Conservation (phyloP, 2,113 vertebrate genomes). For the Bubo bubo region DNA sequence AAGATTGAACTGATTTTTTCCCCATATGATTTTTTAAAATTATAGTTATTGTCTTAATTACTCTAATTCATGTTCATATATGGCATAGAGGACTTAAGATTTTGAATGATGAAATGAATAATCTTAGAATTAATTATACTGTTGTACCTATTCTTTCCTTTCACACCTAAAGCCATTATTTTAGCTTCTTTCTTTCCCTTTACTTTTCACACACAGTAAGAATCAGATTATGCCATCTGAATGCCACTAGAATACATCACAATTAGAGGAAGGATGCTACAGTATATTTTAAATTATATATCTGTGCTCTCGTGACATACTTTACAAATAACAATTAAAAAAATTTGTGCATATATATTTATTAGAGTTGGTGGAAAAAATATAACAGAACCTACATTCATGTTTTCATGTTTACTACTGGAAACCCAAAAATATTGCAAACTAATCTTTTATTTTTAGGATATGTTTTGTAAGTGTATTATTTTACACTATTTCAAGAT, state of each 20-base stretch:
- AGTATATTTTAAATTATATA: neutral
- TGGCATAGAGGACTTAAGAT: neutral
- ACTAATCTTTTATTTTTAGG: neutral
- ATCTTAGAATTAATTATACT: neutral
- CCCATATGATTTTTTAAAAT: neutral
- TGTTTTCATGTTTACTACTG: neutral
- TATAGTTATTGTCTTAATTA: neutral
- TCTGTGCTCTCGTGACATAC: neutral
- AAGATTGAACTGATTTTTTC: neutral
- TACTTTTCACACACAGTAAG: neutral
- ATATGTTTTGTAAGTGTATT: neutral
- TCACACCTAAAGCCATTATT: neutral
- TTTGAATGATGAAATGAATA: neutral
- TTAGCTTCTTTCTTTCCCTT: neutral
- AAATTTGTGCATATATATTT: neutral
- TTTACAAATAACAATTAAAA: neutral
- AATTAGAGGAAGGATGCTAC: neutral
- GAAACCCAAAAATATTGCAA: neutral
- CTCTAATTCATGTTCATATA: neutral
- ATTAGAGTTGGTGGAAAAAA: neutral
- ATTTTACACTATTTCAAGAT: neutral
- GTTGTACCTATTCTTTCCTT: neutral
- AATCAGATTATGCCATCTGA: neutral
- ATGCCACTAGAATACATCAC: neutral
- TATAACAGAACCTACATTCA: neutral